phyloP scores from a whole-genome alignment of 2,797 vertebrate species.

The Lagocephalus sceleratus region DNA sequence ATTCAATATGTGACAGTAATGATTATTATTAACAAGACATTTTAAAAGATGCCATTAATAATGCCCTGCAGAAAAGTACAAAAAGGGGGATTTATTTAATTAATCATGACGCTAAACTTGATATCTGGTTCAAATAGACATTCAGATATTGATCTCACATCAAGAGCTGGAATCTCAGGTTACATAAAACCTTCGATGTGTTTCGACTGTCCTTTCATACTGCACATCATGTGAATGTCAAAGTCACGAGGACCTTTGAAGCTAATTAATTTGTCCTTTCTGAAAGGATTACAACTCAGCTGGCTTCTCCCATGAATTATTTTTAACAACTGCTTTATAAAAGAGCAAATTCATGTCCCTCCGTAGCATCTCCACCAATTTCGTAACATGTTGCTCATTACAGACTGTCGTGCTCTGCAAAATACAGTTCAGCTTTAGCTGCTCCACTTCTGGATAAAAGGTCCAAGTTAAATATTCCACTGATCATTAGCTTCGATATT shows the following conservation, averaged over 20 bases:
- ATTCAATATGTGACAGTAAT: too few relatives aligned
- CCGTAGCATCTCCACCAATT: too few relatives aligned
- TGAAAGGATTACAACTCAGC: slow-evolving; percentile 61
- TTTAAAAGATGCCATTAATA: too few relatives aligned
- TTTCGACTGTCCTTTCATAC: slow-evolving; percentile 42
- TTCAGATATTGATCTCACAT: slow-evolving; percentile 42
- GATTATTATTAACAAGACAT: too few relatives aligned
- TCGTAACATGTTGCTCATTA: too few relatives aligned
- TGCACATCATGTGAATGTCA: slow-evolving; percentile 56
- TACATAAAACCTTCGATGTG: slow-evolving; percentile 52
- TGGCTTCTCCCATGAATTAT: slow-evolving; percentile 52
- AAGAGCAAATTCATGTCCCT: slow-evolving; percentile 11
- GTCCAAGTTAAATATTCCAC: background rate
- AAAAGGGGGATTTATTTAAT: too few relatives aligned
- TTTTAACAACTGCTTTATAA: slow-evolving; percentile 38
- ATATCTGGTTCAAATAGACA: slow-evolving; percentile 9
- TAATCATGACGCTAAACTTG: too few relatives aligned
- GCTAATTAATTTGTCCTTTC: slow-evolving; percentile 78
- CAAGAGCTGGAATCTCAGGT: slow-evolving; percentile 46
- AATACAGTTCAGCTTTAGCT: too few relatives aligned
- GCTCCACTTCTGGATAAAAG: background rate
- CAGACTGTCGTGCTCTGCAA: too few relatives aligned
- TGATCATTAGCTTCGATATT: background rate
- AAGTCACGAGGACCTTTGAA: slow-evolving; percentile 71
- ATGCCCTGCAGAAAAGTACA: too few relatives aligned